Percentiles rank a stretch among this genome's conserved stretches.
Evolutionary conservation across 35 echinoderm and acorn worm species (phyloP).

Genomic region (Ophiothrix spiculata): DNA sequence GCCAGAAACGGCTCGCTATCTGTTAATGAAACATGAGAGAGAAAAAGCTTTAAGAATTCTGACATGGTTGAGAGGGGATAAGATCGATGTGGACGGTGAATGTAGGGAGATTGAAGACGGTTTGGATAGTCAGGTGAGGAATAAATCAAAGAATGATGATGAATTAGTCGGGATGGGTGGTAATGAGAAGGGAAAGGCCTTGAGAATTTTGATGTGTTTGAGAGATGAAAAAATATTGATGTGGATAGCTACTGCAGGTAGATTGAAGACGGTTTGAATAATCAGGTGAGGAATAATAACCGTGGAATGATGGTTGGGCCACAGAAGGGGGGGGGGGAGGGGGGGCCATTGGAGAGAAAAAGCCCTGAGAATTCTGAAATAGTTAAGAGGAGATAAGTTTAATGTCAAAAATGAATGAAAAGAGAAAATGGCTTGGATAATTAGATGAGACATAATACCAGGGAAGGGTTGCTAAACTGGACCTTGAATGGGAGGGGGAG

Average conservation of each 20-base stretch:
- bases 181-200: slow-evolving; percentile 40
- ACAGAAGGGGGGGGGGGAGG: too few relatives aligned
- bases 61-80: slow-evolving; percentile 32
- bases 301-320: too few relatives aligned
- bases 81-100: slow-evolving; percentile 59
- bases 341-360: slow-evolving; percentile 38
- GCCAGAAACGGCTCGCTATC: slow-evolving; percentile 76
- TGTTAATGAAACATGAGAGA: slow-evolving; percentile 56
- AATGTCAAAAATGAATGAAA: slow-evolving; percentile 66
- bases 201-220: slow-evolving; percentile 40
- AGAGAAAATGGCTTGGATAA: slow-evolving; percentile 70
- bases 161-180: too few relatives aligned
- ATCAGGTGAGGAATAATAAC: slow-evolving; percentile 44
- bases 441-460: too few relatives aligned
- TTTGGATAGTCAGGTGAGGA: slow-evolving; percentile 59
- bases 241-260: slow-evolving; percentile 66
- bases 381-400: slow-evolving; percentile 28
- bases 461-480: too few relatives aligned
- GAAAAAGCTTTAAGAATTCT: slow-evolving; percentile 45
- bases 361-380: slow-evolving; percentile 40
- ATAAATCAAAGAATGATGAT: too few relatives aligned
- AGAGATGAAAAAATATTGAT: slow-evolving; percentile 42
- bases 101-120: slow-evolving; percentile 80
- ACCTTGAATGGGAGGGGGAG: too few relatives aligned
- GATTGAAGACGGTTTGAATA: slow-evolving; percentile 69